Conservation (phyloP, 2,113 vertebrate genomes). For the Phaethon lepturus region DNA sequence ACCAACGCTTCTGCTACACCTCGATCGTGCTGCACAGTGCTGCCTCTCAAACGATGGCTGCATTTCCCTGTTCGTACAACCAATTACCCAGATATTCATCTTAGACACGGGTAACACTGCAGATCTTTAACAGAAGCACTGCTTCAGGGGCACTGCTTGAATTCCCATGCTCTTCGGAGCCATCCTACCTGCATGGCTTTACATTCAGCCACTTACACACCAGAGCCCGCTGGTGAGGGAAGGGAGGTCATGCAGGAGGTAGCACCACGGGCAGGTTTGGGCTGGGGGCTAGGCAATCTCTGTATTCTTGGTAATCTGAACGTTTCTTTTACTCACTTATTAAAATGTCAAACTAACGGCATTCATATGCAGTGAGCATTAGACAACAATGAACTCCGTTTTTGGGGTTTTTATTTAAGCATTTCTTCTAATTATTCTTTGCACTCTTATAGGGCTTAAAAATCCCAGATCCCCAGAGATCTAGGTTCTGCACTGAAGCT, state of each 20-base stretch:
- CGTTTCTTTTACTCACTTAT: not conserved
- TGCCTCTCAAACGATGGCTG: not conserved
- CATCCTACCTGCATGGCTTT: not conserved
- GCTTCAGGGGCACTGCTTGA: not conserved
- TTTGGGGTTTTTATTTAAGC: not conserved
- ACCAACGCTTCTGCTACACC: not conserved
- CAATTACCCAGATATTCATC: not conserved
- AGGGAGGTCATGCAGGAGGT: rapidly evolving
- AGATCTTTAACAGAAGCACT: not conserved
- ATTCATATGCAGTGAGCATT: not conserved
- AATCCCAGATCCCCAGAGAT: not conserved
- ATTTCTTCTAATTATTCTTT: not conserved
- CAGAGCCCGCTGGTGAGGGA: not conserved
- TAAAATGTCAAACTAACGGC: not conserved
- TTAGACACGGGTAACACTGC: not conserved
- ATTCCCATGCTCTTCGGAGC: not conserved
- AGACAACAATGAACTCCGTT: not conserved
- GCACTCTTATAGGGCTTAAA: not conserved
- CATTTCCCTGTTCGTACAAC: not conserved
- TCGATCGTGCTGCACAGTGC: not conserved
- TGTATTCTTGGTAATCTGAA: not conserved
- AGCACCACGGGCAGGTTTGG: not conserved
- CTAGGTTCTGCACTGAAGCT: not conserved
- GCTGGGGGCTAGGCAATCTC: rapidly evolving
- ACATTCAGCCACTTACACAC: rapidly evolving